Evolutionary conservation across 2,113 vertebrate genomes (phyloP).

Genomic region (Rhinolophus ferrumequinum): DNA sequence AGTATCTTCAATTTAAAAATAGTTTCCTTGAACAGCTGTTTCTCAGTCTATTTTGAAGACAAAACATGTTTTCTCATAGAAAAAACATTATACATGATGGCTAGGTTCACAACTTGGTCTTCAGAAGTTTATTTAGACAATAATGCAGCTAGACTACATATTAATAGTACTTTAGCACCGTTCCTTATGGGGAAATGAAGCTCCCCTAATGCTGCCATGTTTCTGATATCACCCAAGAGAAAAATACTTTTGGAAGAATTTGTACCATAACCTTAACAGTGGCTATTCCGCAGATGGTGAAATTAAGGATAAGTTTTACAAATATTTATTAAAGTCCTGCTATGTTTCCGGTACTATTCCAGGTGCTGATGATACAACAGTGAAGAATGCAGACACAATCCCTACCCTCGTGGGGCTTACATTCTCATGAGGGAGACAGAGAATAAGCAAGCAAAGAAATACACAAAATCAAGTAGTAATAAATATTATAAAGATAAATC

Average conservation of each 20-base stretch:
- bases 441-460: neutral
- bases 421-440: neutral
- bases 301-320: neutral
- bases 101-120: neutral
- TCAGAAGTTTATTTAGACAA: neutral
- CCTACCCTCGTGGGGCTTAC: neutral
- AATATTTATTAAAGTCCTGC: neutral
- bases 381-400: neutral
- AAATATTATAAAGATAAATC: neutral
- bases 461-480: neutral
- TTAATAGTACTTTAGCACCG: neutral
- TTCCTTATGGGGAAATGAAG: neutral
- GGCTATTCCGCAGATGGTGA: neutral
- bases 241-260: neutral
- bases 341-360: neutral
- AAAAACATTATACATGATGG: neutral
- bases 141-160: neutral
- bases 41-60: neutral
- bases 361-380: neutral
- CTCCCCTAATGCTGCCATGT: no score
- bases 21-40: neutral
- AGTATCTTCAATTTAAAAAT: neutral
- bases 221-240: neutral
- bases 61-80: neutral
- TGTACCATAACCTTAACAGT: neutral